phyloP scores from a whole-genome alignment of 2,797 vertebrate genomes.

The Anguilla obscura region DNA sequence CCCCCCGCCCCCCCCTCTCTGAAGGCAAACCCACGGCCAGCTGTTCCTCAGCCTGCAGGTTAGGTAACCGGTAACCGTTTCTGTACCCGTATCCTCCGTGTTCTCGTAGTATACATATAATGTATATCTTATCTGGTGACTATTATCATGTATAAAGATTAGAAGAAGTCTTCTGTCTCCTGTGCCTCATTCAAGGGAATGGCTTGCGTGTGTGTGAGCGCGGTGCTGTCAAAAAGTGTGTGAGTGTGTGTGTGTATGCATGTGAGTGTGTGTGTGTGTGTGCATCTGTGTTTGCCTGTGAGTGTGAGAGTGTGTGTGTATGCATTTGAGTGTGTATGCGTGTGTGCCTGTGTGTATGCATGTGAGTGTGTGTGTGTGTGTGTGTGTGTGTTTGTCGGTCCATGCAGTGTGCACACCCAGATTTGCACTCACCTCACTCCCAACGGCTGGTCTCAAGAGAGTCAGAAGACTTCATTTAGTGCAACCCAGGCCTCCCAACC shows the following conservation, averaged over 20 bases:
- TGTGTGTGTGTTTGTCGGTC: neutral
- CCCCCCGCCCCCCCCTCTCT: neutral
- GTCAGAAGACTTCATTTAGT: constrained; percentile 39
- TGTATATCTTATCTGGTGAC: constrained; percentile 78
- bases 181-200: constrained; percentile 46
- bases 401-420: neutral
- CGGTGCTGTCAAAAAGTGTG: neutral
- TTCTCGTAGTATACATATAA: constrained; percentile 74
- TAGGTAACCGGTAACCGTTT: constrained; percentile 57
- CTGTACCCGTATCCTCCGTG: constrained; percentile 83
- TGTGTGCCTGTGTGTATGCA: too few relatives aligned
- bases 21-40: constrained; percentile 67
- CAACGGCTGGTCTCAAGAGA: constrained; percentile 19
- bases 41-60: constrained; percentile 65
- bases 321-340: too few relatives aligned
- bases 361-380: neutral
- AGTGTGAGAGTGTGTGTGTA: too few relatives aligned
- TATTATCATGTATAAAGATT: constrained; percentile 77
- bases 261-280: neutral
- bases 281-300: neutral
- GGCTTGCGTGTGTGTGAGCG: neutral
- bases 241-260: too few relatives aligned
- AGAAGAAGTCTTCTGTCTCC: constrained; percentile 60
- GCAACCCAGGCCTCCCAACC: constrained; percentile 33
- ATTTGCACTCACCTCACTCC: constrained; percentile 17